Base-by-base conservation (phyloP, 2,113 vertebrate genomes). In the Struthio camelus region DNA sequence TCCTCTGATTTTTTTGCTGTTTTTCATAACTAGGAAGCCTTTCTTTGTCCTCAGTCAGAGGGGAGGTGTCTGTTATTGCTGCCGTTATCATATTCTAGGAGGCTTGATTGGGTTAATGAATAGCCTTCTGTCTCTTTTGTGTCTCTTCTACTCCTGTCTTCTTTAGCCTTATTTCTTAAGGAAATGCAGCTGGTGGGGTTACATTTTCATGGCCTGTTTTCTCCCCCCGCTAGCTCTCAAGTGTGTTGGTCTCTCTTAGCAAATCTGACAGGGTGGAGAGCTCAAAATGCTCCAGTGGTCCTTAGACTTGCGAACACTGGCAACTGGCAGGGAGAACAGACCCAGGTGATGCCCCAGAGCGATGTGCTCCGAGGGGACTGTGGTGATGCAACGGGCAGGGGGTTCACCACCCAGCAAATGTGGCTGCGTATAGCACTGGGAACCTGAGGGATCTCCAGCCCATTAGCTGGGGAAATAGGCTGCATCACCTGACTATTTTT, bases 221-320 rank as follows among this genome's bases (percentile, higher is more conserved):
- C 46, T 86, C 18, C 20, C 30, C 12, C 5, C 2, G 1, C 72
- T 77, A 2, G 0, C 42, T 72, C 67, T 34, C 7, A 4, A 16
- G 13, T 1, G 0, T 30, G 11, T 44, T 75, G 72, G 22, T 66
- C 22, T 73, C 58, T 54, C 44, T 62, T 25, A 62, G 46, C 27
- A 72, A 40, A 85, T 42, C 42, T 69, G 54, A 24, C 10, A 20
- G n/a, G 22, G 2, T 17, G 32, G 51, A 61, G 71, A 80, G 48
- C 61, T 76, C 0, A 0, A 18, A 87, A 32, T 0, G 1, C 70
- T 22, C 0, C 0, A 0, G 15, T 27, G 69, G 32, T 32, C 56
- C 56, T 32, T 34, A 32, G 56, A 34, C 38, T 82, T 50, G 24
- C 14, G 58, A 10, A 34, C 30, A 11, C 30, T 34, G 56, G 56